A percentile compares a stretch with the other conserved stretches of the same genome.
phyloP scores from a whole-genome alignment of 2,888 invertebrate species.

The Cordilura impudica region DNA sequence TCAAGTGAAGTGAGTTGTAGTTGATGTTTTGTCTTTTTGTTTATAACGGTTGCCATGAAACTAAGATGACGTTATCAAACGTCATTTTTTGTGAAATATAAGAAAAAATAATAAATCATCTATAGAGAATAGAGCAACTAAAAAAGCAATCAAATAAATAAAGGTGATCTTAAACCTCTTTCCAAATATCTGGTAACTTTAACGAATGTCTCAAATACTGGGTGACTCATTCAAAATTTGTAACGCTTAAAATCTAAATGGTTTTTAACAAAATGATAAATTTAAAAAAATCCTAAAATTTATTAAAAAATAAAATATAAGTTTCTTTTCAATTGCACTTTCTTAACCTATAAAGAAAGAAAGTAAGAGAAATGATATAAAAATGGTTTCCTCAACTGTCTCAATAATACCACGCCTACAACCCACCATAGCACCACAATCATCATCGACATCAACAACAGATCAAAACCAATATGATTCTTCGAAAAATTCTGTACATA shows the following conservation, averaged over 20 bases:
- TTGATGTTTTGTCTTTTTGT: conserved; percentile 35
- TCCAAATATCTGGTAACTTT: conserved; percentile 8
- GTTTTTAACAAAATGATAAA: conserved; percentile 23
- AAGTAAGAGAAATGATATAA: conserved; percentile 67
- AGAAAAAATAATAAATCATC: background rate
- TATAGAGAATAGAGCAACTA: conserved; percentile 16
- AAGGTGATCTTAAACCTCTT: background rate
- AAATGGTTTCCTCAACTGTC: conserved; percentile 66
- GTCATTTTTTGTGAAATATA: conserved; percentile 57
- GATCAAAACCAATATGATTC: conserved; percentile 5
- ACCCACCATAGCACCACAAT: conserved; percentile 26
- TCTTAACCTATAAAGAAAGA: background rate
- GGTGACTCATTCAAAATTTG: conserved; percentile 60
- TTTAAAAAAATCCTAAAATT: conserved; percentile 26
- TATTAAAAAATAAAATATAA: background rate
- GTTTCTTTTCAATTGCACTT: conserved; percentile 3
- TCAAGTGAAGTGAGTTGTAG: background rate
- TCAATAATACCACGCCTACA: conserved; percentile 46
- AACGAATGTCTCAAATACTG: conserved; percentile 56
- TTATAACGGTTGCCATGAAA: conserved; percentile 70
- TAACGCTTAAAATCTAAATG: conserved; percentile 56
- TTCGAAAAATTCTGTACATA: conserved; percentile 9
- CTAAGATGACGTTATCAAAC: conserved; percentile 64
- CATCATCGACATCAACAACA: conserved; percentile 57
- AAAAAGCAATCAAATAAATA: conserved; percentile 62